Conservation (phyloP, 2,888 invertebrate genomes). For the Tenodera sinensis region DNA sequence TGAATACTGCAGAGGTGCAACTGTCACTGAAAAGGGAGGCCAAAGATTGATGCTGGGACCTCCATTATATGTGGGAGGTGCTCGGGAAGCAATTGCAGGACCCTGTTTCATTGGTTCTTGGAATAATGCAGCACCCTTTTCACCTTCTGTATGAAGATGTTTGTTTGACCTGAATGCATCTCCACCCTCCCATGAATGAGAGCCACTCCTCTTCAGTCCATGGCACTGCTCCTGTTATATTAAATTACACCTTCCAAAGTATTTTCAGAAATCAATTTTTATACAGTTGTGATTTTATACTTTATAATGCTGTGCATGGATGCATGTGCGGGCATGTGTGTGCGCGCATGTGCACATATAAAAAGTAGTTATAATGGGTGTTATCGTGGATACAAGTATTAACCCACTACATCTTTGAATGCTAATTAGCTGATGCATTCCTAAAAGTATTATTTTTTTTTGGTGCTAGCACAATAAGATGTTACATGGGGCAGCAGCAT, state of each 20-base stretch:
- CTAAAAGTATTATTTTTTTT: too few relatives aligned
- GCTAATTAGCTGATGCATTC: too few relatives aligned
- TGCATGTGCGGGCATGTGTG: too few relatives aligned
- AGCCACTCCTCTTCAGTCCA: conserved; percentile 60
- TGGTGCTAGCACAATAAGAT: too few relatives aligned
- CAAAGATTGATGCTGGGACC: conserved; percentile 51
- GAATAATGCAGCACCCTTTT: background rate
- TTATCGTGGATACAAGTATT: too few relatives aligned
- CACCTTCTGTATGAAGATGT: conserved; percentile 46
- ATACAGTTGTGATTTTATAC: too few relatives aligned
- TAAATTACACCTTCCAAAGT: background rate
- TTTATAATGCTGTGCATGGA: too few relatives aligned
- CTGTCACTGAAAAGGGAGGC: conserved; percentile 57
- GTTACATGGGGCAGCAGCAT: too few relatives aligned
- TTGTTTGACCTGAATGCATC: conserved; percentile 56
- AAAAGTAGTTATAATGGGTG: too few relatives aligned
- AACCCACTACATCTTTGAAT: too few relatives aligned
- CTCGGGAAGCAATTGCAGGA: background rate
- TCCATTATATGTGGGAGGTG: conserved; percentile 17
- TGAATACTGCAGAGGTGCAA: conserved; percentile 43
- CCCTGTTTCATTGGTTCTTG: background rate
- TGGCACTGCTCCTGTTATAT: conserved; percentile 44
- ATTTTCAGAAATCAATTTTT: background rate
- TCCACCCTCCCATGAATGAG: conserved; percentile 55
- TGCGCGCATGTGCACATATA: too few relatives aligned